Evolutionary conservation across 2,113 vertebrate genomes (phyloP), one percentile per base, ranked within the genome.

Genomic region (Lonchura striata): DNA sequence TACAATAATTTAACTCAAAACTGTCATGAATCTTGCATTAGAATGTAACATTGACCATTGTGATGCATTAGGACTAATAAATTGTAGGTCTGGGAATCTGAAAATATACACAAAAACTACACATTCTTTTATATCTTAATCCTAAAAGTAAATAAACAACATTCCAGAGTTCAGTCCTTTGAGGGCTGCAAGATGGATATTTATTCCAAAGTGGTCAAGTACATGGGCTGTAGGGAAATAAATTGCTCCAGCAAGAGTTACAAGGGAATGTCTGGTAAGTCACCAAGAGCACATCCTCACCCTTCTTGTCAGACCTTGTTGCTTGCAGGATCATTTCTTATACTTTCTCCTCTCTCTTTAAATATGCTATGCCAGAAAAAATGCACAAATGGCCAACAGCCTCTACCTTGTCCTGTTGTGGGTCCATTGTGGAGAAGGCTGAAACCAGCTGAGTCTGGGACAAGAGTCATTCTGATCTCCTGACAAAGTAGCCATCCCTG

Each of bases 161-260:
- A 54, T 54, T 59, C 12, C 17, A 63, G 10, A 15, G 8, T 1
- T 0, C 7, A 8, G 13, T 42, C 24, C 18, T 74, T 74, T 0
- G 0, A 35, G 24, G 23, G 28, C 35, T 68, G 7, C 19, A 76
- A 53, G 25, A 66, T 49, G 12, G 16, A 54, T 59, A 53, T 90
- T 28, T 66, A 37, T 30, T 30, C 11, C 4, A 15, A 3, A 1
- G 2, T 44, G 7, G 15, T 59, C 16, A 57, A 9, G 4, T 35
- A 17, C 11, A 14, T 23, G 9, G 18, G 13, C 33, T 59, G 5
- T 41, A 64, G 31, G 25, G 46, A 72, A 77, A 77, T 42, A 68
- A 68, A 28, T 54, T 60, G 8, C 7, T 77, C 13, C 31, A 27
- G 7, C 14, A 52, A 5, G 11, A 21, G 27, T 27, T 57, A 21